Evolutionary conservation across 2,888 invertebrate species (phyloP), one percentile per base, ranked within the genome.

Genomic region (Gnatocerus cornutus): DNA sequence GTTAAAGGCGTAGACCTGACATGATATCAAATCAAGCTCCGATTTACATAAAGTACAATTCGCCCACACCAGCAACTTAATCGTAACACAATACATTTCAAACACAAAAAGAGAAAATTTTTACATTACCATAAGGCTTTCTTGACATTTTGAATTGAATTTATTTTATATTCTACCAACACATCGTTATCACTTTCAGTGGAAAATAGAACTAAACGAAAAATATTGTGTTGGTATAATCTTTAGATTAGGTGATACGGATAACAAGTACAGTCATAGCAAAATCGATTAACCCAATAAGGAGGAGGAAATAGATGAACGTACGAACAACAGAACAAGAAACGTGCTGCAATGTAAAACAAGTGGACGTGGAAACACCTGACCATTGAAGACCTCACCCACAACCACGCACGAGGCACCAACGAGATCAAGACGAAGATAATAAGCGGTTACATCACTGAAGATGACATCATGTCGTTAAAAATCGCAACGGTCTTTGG

Each of bases 281-380:
- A 41, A 12, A 41, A 41, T 6, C 12, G 12, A n/a, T 41, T 9
- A 10, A 30, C 30, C 21, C 21, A 37, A 53, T 10, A 10, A 13
- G 14, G 13, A 41, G 39, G 33, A 53, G 58, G 48, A 67, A 67
- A 69, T 66, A 66, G 45, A 69, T 61, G 59, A 61, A 65, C 61
- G 61, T 46, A 62, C 50, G 61, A 65, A 64, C 68, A 71, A 71
- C 72, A 64, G 69, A 69, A 69, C 67, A 48, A 63, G 64, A 56
- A 61, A 72, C 72, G 72, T 72, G 72, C 48, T 62, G 69, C 59
- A 67, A 72, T 72, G 67, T 67, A 37, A 33, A 61, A 52, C 43
- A 63, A 39, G 48, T 50, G 68, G 50, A 68, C 68, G 68, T 71
- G 71, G 50, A 61, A 68, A 62, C 72, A 72, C 67, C 72, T 69